phyloP scores from a whole-genome alignment of 2,113 vertebrate genomes.

The Cephalopholis sonnerati region DNA sequence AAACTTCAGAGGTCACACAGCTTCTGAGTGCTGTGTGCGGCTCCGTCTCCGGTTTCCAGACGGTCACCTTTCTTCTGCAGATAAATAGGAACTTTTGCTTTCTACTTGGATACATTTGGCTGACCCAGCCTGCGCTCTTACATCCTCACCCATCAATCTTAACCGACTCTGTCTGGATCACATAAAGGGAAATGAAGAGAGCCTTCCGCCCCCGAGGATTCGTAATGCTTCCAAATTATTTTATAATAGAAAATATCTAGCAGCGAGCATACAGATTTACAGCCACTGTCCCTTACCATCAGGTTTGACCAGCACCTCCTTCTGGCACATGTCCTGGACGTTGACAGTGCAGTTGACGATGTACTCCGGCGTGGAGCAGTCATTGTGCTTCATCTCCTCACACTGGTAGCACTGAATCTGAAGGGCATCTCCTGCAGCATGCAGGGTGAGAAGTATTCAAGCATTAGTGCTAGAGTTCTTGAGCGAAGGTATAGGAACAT shows the following conservation, averaged over 20 bases:
- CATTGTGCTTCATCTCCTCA: conserved; percentile 95
- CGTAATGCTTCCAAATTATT: not conserved
- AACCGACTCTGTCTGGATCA: conserved; percentile 2
- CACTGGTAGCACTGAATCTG: conserved; percentile 99
- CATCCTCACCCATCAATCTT: conserved; percentile 22
- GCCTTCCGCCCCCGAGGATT: not conserved
- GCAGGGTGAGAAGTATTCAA: not conserved
- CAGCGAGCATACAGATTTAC: not conserved
- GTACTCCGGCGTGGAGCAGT: conserved; percentile 96
- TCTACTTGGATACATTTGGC: not conserved
- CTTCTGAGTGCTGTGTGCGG: not conserved
- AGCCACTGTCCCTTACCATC: conserved; percentile 85
- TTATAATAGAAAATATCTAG: not conserved
- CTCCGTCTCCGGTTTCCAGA: conserved; percentile 16
- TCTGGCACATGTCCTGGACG: conserved; percentile 98
- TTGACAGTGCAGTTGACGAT: conserved; percentile 99
- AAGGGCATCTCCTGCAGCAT: conserved; percentile 84
- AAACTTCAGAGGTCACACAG: not conserved
- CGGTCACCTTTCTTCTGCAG: conserved; percentile 33
- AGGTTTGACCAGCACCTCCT: conserved; percentile 96
- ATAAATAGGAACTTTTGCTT: conserved; percentile 11
- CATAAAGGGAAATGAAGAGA: not conserved
- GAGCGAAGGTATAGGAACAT: no score
- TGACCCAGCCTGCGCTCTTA: not conserved
- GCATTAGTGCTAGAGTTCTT: not conserved